A percentile compares a stretch with the other conserved stretches of the same genome.
Evolutionary conservation across 2,888 invertebrate species (phyloP).

Genomic region (Tetramorium bicarinatum): DNA sequence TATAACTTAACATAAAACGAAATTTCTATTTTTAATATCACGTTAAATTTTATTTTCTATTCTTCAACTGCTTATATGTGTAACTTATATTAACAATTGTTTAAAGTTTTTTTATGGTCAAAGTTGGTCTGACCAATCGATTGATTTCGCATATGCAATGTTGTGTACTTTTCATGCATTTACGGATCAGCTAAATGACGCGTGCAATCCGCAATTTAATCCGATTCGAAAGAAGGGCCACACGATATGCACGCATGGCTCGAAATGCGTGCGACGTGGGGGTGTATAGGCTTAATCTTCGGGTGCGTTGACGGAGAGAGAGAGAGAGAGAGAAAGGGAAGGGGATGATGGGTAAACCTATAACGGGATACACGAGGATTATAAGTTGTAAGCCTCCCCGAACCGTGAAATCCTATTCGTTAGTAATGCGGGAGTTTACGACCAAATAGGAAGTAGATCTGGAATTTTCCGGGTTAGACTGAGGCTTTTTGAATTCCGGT

Average conservation of each 20-base stretch:
- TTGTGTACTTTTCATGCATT: constrained; percentile 56
- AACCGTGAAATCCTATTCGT: constrained; percentile 75
- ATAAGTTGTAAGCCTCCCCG: constrained; percentile 82
- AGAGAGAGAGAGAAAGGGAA: constrained; percentile 18
- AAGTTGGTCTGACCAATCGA: background rate
- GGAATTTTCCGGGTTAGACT: constrained; percentile 57
- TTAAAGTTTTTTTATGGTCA: background rate
- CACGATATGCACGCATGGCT: constrained; percentile 38
- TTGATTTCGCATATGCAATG: constrained; percentile 27
- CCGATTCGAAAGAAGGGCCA: constrained; percentile 59
- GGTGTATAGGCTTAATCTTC: constrained; percentile 80
- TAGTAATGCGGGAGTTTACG: constrained; percentile 69
- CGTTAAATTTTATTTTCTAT: background rate
- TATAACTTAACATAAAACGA: background rate
- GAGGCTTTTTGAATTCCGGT: background rate
- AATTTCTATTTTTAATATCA: background rate
- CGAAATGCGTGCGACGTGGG: constrained; percentile 63
- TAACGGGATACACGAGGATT: constrained; percentile 82
- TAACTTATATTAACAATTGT: no score
- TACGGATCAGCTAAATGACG: constrained; percentile 76
- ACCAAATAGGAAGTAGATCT: constrained; percentile 72
- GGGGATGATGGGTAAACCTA: constrained; percentile 74
- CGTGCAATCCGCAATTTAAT: constrained; percentile 75
- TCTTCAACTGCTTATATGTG: background rate
- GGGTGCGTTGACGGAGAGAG: constrained; percentile 69